Percentiles rank a stretch among this genome's conserved stretches.
These are phyloP conservation scores for Vanacampus margaritifer DNA, from an alignment of 2,113 vertebrate genomes.

Conservation along the genomic window DNA sequence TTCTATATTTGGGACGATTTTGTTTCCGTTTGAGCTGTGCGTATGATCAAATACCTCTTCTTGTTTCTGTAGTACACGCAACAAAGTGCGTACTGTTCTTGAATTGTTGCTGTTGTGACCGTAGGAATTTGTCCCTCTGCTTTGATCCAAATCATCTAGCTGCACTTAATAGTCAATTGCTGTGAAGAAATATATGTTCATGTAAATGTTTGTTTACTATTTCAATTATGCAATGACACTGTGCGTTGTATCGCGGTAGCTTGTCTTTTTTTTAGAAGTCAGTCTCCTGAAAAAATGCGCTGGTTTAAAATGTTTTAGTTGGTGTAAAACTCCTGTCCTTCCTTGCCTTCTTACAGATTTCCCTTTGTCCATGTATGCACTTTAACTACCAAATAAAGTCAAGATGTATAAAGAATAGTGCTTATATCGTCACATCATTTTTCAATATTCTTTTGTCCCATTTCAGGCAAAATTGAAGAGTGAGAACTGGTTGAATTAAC, in stretches of 20 bases:
- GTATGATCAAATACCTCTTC: constrained; percentile 49
- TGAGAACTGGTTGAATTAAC: neutral
- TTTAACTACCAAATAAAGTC: constrained; percentile 61
- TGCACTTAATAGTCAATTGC: constrained; percentile 19
- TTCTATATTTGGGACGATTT: constrained; percentile 1
- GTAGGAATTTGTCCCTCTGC: constrained; percentile 17
- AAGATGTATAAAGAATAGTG: constrained; percentile 22
- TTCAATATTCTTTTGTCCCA: neutral
- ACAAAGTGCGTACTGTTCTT: constrained; percentile 19
- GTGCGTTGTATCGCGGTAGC: constrained; percentile 25
- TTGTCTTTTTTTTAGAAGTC: constrained; percentile 34
- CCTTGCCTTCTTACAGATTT: constrained; percentile 41
- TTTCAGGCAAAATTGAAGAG: neutral
- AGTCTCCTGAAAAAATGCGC: constrained; percentile 25
- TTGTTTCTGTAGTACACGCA: constrained; percentile 29
- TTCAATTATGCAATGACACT: constrained; percentile 49
- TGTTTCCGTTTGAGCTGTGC: constrained; percentile 30
- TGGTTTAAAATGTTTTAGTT: constrained; percentile 29
- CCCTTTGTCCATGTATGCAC: constrained; percentile 54
- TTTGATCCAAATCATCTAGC: constrained; percentile 34
- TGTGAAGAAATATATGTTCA: constrained; percentile 36
- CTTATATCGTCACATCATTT: neutral
- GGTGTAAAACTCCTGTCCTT: constrained; percentile 34
- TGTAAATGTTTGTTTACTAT: constrained; percentile 51
- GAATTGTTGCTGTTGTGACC: constrained; percentile 26